Conservation (phyloP, 2,113 vertebrate species). For the Talpa occidentalis region DNA sequence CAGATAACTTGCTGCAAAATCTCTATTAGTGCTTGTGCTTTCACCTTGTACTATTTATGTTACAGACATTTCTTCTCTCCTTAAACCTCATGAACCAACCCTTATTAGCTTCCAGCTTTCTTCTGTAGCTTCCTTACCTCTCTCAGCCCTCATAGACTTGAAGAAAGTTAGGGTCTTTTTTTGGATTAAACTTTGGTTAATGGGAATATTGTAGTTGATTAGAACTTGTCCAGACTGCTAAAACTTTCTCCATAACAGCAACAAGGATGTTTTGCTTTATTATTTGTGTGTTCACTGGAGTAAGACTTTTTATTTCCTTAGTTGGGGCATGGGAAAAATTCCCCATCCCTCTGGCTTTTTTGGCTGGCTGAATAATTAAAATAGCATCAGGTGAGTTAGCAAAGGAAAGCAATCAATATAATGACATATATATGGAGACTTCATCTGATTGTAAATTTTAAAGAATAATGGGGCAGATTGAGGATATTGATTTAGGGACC, state of each 20-base stretch:
- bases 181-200: not conserved
- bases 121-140: not conserved
- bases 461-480: too few relatives aligned
- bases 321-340: too few relatives aligned
- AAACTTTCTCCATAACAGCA: not conserved
- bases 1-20: not conserved
- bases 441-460: too few relatives aligned
- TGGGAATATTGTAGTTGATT: not conserved
- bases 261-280: not conserved
- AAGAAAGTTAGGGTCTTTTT: not conserved
- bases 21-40: not conserved
- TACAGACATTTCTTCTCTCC: not conserved
- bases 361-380: too few relatives aligned
- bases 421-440: too few relatives aligned
- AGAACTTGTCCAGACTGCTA: not conserved
- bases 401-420: too few relatives aligned
- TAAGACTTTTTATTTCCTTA: not conserved
- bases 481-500: too few relatives aligned
- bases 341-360: too few relatives aligned
- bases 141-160: not conserved
- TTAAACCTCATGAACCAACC: not conserved
- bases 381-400: too few relatives aligned
- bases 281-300: not conserved
- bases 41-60: not conserved
- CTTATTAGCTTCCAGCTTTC: not conserved